Evolutionary conservation across 2,888 invertebrate genomes (phyloP).

Genomic region (Marasmarcha lunaedactyla): DNA sequence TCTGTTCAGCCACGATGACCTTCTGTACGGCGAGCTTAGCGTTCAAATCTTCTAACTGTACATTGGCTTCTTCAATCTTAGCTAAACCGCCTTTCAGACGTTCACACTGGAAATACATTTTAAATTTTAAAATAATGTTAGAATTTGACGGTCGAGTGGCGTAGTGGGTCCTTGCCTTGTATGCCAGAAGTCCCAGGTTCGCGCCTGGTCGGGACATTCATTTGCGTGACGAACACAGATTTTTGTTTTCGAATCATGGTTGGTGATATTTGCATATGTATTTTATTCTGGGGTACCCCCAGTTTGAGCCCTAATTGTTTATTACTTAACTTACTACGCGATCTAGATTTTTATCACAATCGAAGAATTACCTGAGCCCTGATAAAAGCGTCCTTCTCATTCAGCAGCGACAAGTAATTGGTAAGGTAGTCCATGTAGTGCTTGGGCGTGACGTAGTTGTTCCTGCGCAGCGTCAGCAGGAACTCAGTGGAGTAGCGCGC

Average conservation of each 20-base stretch:
- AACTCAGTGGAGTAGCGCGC: slow-evolving; percentile 80
- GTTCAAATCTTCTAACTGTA: slow-evolving; percentile 83
- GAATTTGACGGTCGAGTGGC: no score
- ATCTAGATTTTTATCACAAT: no score
- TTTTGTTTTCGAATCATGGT: no score
- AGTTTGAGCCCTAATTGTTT: no score
- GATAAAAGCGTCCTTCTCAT: slow-evolving; percentile 76
- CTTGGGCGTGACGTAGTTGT: slow-evolving; percentile 92
- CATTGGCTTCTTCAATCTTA: slow-evolving; percentile 90
- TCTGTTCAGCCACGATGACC: slow-evolving; percentile 84
- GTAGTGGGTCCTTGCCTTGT: no score
- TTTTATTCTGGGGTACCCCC: no score
- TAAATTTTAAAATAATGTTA: no score
- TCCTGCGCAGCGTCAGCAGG: slow-evolving; percentile 77
- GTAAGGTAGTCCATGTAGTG: slow-evolving; percentile 91
- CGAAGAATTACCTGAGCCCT: slow-evolving; percentile 59
- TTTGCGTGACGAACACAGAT: no score
- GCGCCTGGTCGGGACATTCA: no score
- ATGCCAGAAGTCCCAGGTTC: no score
- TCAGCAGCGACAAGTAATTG: slow-evolving; percentile 80
- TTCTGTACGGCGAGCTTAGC: slow-evolving; percentile 85
- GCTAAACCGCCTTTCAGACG: slow-evolving; percentile 77
- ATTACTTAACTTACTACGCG: no score
- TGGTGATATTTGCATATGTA: no score
- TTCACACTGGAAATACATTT: slow-evolving; percentile 73